Evolutionary conservation across 2,113 vertebrate species (phyloP), one percentile per base, ranked within the genome.

Genomic region (Formicarius rufipectus): DNA sequence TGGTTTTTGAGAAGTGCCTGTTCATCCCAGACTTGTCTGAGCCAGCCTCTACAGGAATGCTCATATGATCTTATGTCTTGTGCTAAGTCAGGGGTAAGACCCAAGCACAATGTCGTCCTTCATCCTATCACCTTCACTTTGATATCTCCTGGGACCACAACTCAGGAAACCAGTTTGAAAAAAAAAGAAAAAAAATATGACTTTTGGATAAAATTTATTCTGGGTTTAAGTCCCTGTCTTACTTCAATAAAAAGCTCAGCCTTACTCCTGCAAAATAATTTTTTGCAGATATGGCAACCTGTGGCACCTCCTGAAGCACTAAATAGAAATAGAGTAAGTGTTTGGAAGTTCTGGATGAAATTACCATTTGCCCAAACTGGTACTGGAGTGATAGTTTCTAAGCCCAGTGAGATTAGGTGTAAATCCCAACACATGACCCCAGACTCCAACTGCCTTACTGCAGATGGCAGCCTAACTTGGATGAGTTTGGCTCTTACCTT

Each of bases 1-100:
- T 8, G 24, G 9, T 53, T 90, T 92, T 95, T 95, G 84, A 94
- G 84, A 91, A 84, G 28, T 67, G 73, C n/a, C 73, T 93, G 69
- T 22, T 95, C 77, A 87, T 58, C 62, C 47, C 47, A 75, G 25
- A 39, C 47, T 71, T 66, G 44, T 62, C 73, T 84, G 77, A 95
- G 71, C 35, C n/a, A 68, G 52, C 31, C 27, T 31, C 42, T 71
- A 20, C 35, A 22, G 6, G 44, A 84, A 59, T 27, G 4, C 7
- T 87, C 9, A 33, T 50, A 15, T 0, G 7, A 25, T 63, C 15
- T 7, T 4, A 31, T 9, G 17, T 72, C 44, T 62, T 23, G 7
- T 37, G 49, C 23, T 58, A 3, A 35, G 35, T 27, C 31, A 66
- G 23, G 31, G 12, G 2, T 42, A 75, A 79, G 45, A 73, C 31